phyloP scores from a whole-genome alignment of 1,140 invertebrate species.

The Pachypsylla venusta region DNA sequence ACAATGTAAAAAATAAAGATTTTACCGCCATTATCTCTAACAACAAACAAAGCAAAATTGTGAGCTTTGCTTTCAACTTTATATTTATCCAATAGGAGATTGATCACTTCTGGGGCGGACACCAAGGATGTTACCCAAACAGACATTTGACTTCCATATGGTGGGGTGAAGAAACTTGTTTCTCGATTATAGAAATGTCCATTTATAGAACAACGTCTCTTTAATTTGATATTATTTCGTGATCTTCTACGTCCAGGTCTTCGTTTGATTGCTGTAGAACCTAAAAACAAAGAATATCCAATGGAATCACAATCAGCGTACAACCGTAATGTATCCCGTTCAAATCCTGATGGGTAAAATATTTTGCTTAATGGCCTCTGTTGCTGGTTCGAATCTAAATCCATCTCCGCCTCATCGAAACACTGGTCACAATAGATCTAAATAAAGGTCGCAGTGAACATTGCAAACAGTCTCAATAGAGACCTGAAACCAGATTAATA shows the following conservation, averaged over 20 bases:
- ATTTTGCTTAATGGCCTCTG: too few species aligned
- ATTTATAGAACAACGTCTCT: constrained; percentile 69
- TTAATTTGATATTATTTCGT: constrained; percentile 42
- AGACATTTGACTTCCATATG: constrained; percentile 67
- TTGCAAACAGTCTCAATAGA: too few species aligned
- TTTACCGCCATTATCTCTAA: constrained; percentile 68
- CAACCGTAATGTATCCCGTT: too few species aligned
- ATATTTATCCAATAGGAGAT: constrained; percentile 72
- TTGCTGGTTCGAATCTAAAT: too few species aligned
- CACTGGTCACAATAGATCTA: too few species aligned
- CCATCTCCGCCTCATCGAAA: too few species aligned
- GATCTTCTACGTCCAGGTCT: constrained; percentile 46
- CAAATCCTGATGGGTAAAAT: too few species aligned
- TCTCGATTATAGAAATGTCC: constrained; percentile 78
- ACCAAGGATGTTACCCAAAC: constrained; percentile 72
- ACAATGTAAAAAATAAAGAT: constrained; percentile 18
- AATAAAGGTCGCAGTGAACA: too few species aligned
- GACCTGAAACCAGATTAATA: too few species aligned
- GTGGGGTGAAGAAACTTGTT: constrained; percentile 74
- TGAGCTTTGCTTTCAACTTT: constrained; percentile 63
- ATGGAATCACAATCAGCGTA: too few species aligned
- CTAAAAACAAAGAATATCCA: too few species aligned
- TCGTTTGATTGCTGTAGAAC: constrained; percentile 52
- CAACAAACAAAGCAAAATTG: constrained; percentile 67
- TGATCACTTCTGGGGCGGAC: constrained; percentile 65